These are phyloP conservation scores for Calcarius ornatus DNA, from an alignment of 2,113 vertebrate genomes.

Conservation along the genomic window DNA sequence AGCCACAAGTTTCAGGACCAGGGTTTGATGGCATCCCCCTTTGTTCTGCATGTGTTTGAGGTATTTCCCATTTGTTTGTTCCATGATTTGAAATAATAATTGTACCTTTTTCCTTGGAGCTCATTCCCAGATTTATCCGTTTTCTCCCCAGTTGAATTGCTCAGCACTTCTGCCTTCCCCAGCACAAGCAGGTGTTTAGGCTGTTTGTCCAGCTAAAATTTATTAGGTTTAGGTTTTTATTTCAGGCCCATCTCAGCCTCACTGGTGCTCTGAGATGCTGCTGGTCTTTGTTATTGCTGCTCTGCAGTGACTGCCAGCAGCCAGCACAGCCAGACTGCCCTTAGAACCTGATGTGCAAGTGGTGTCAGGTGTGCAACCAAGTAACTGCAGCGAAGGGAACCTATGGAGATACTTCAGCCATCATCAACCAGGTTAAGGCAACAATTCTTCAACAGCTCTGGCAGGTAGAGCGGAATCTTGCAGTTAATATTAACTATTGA, in stretches of 20 bases:
- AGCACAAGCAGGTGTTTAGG: fast-evolving
- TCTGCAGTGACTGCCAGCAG: neutral
- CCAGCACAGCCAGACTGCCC: neutral
- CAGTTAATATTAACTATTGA: neutral
- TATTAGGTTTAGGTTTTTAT: neutral
- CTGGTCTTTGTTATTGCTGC: neutral
- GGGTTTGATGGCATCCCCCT: neutral
- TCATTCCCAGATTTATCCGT: neutral
- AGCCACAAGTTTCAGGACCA: neutral
- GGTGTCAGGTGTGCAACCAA: neutral
- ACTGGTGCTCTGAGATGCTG: neutral
- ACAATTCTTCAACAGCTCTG: neutral
- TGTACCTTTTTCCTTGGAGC: neutral
- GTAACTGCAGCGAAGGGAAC: neutral
- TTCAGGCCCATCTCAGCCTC: neutral
- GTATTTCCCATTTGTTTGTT: neutral
- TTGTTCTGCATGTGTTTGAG: neutral
- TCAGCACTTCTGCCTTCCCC: fast-evolving
- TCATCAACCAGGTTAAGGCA: neutral
- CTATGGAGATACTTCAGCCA: neutral
- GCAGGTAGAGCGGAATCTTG: neutral
- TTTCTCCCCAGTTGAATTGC: neutral
- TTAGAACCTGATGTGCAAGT: neutral
- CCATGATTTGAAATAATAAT: neutral
- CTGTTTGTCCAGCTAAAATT: neutral